These are phyloP conservation scores for Brachionus asplanchnoidis DNA, from an alignment of 1,140 invertebrate species.

Conservation along the genomic window DNA sequence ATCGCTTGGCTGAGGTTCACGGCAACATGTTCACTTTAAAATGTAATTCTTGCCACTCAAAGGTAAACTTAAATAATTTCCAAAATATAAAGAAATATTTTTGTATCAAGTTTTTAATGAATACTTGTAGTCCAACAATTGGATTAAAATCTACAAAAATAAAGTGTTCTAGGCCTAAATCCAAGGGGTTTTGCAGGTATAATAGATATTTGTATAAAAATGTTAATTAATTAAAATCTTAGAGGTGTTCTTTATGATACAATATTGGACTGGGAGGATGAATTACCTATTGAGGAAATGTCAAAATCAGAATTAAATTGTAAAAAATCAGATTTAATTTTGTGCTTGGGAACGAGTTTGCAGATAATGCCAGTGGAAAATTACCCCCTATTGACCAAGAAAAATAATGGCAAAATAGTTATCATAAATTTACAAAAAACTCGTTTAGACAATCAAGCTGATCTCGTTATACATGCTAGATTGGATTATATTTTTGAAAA, in stretches of 20 bases:
- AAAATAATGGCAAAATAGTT: slow-evolving; percentile 80
- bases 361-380: slow-evolving; percentile 96
- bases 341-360: slow-evolving; percentile 88
- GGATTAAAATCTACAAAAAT: slow-evolving; percentile 80
- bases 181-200: slow-evolving; percentile 47
- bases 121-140: slow-evolving; percentile 74
- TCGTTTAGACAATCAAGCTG: slow-evolving; percentile 69
- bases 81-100: background rate
- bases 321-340: slow-evolving; percentile 80
- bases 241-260: slow-evolving; percentile 81
- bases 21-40: slow-evolving; percentile 96
- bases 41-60: slow-evolving; percentile 74
- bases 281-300: slow-evolving; percentile 82
- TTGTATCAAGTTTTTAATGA: slow-evolving; percentile 68
- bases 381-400: slow-evolving; percentile 73
- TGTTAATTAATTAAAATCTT: background rate
- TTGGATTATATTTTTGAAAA: slow-evolving; percentile 34
- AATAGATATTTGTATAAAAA: background rate
- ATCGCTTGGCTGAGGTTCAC: slow-evolving; percentile 83
- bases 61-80: slow-evolving; percentile 61
- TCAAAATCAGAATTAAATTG: slow-evolving; percentile 78
- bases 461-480: slow-evolving; percentile 24
- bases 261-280: slow-evolving; percentile 96
- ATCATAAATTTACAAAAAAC: slow-evolving; percentile 95
- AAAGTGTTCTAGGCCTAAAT: slow-evolving; percentile 64